Evolutionary conservation across 1,140 invertebrate genomes (phyloP).

Genomic region (Mactra quadrangularis): DNA sequence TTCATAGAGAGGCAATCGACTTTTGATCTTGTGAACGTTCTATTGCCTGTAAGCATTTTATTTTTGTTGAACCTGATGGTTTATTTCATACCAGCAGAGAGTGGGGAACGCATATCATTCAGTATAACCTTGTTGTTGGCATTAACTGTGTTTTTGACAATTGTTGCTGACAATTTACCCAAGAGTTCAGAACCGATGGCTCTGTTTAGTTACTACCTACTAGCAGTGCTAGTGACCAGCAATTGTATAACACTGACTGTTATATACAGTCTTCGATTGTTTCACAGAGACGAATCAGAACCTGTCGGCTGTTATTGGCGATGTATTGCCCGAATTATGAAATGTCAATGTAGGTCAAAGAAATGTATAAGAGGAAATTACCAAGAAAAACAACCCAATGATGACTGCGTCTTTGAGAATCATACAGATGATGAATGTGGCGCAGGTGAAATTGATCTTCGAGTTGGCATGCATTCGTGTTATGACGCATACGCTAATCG

Average conservation of each 20-base stretch:
- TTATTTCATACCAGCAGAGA: constrained; percentile 86
- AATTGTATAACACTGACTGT: constrained; percentile 22
- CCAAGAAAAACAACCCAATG: neutral
- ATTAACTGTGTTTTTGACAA: constrained; percentile 86
- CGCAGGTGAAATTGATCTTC: no score
- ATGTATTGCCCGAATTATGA: neutral
- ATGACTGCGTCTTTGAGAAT: no score
- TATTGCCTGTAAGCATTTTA: constrained; percentile 86
- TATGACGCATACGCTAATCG: no score
- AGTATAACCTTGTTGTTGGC: constrained; percentile 86
- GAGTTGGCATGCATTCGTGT: neutral
- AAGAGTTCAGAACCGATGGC: constrained; percentile 80
- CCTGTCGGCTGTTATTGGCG: neutral
- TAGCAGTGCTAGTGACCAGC: constrained; percentile 46
- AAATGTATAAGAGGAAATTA: no score
- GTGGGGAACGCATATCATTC: constrained; percentile 86
- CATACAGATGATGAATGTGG: no score
- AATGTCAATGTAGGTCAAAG: neutral
- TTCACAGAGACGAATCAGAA: neutral
- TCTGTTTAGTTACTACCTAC: constrained; percentile 27
- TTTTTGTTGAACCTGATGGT: constrained; percentile 85
- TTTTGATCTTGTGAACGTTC: constrained; percentile 85
- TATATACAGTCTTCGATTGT: constrained; percentile 19
- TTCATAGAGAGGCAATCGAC: constrained; percentile 69
- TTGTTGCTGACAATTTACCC: constrained; percentile 85